These are phyloP conservation scores for Coenonympha arcania DNA, from an alignment of 2,888 invertebrate genomes.

Conservation along the genomic window DNA sequence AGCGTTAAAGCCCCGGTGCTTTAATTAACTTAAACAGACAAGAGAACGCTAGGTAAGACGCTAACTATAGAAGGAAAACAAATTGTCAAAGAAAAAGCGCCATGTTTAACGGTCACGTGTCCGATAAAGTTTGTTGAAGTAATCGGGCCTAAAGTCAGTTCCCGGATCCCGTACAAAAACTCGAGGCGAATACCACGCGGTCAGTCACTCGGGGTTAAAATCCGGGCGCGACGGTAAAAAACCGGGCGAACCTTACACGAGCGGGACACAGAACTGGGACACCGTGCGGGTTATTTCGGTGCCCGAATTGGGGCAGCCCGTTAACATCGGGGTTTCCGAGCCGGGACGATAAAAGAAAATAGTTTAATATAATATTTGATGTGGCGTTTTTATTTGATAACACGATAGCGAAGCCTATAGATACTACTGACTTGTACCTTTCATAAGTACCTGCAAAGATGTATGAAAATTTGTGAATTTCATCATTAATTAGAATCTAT, in stretches of 20 bases:
- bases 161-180: conserved; percentile 13
- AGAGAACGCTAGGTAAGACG: too few species aligned
- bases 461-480: too few species aligned
- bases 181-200: conserved; percentile 20
- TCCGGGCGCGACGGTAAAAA: conserved; percentile 26
- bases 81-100: too few species aligned
- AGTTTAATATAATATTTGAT: conserved; percentile 38
- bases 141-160: not conserved
- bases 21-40: too few species aligned
- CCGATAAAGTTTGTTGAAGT: too few species aligned
- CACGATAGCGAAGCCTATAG: too few species aligned
- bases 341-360: conserved; percentile 54
- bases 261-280: conserved; percentile 56
- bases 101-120: too few species aligned
- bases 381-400: conserved; percentile 36
- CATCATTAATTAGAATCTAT: too few species aligned
- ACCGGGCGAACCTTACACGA: conserved; percentile 29
- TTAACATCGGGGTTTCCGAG: conserved; percentile 62
- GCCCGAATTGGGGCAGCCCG: conserved; percentile 63
- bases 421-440: too few species aligned
- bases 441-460: too few species aligned
- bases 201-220: conserved; percentile 30
- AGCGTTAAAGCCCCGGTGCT: too few species aligned
- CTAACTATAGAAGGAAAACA: too few species aligned
- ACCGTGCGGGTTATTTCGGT: conserved; percentile 62